These are phyloP conservation scores for Oophaga sylvatica DNA, from an alignment of 2,797 vertebrate genomes.

Conservation along the genomic window DNA sequence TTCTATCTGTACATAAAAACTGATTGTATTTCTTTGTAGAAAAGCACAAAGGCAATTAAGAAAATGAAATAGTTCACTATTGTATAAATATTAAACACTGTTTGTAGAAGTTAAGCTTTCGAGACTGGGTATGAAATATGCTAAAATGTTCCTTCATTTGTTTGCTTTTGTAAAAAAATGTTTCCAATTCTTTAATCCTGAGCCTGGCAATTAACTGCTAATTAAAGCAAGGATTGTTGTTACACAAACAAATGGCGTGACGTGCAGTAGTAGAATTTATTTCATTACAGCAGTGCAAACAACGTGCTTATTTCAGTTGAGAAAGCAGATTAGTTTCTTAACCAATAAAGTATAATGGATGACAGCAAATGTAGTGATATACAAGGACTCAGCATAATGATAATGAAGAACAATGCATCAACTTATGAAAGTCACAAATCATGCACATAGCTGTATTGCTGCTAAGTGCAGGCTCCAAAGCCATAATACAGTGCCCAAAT, in stretches of 20 bases:
- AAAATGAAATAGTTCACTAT: background rate
- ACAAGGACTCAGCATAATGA: background rate
- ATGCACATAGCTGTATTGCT: too few relatives aligned
- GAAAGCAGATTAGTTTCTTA: conserved; percentile 35
- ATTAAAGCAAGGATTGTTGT: conserved; percentile 23
- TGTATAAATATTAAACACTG: background rate
- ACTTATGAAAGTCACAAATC: background rate
- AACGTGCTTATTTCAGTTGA: conserved; percentile 18
- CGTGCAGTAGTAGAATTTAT: conserved; percentile 30
- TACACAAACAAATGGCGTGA: conserved; percentile 5
- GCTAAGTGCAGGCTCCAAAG: too few relatives aligned
- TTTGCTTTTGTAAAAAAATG: background rate
- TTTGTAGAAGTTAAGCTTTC: background rate
- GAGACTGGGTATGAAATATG: conserved; percentile 13
- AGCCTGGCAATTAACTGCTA: conserved; percentile 18
- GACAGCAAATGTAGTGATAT: background rate
- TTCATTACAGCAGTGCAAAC: conserved; percentile 37
- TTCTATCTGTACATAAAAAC: background rate
- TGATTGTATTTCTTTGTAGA: background rate
- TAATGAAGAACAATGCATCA: background rate
- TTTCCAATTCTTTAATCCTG: conserved; percentile 4
- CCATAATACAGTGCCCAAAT: background rate
- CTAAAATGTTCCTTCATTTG: conserved; percentile 1
- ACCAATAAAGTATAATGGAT: conserved; percentile 10
- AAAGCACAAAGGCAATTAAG: background rate